Percentiles rank a stretch among this genome's conserved stretches.
phyloP scores from a whole-genome alignment of 2,888 invertebrate species.

The Baccha elongata region DNA sequence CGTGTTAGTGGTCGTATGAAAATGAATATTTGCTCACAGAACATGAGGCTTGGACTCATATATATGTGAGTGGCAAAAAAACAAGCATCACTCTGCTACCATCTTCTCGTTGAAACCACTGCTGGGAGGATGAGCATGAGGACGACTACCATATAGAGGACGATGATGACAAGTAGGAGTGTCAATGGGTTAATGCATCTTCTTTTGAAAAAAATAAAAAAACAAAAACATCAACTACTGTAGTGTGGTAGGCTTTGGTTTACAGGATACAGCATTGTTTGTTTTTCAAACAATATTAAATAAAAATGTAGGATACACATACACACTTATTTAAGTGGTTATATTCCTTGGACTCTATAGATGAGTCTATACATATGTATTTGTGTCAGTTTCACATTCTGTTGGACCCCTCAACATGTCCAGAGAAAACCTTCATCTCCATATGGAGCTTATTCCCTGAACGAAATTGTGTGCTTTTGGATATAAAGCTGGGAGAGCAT shows the following conservation, averaged over 20 bases:
- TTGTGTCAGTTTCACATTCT: constrained; percentile 35
- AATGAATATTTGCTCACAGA: constrained; percentile 70
- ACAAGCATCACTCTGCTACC: constrained; percentile 23
- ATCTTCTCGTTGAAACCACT: constrained; percentile 22
- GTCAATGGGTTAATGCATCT: constrained; percentile 74
- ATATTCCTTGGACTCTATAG: constrained; percentile 23
- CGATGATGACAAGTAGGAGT: constrained; percentile 67
- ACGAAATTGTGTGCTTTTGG: constrained; percentile 49
- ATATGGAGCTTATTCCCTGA: constrained; percentile 14
- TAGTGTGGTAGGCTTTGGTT: constrained; percentile 54
- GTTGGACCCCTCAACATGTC: constrained; percentile 60
- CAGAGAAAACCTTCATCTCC: constrained; percentile 28
- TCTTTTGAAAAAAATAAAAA: constrained; percentile 35
- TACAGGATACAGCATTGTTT: constrained; percentile 61
- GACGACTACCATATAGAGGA: constrained; percentile 31
- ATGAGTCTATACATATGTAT: background rate
- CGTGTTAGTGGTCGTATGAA: constrained; percentile 68
- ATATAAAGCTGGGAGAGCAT: constrained; percentile 23
- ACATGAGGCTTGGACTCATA: constrained; percentile 62
- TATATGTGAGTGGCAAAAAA: constrained; percentile 42
- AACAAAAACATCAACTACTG: background rate
- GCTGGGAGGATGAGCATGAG: constrained; percentile 18
- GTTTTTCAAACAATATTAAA: constrained; percentile 70
- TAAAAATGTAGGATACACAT: constrained; percentile 52
- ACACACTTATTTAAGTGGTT: constrained; percentile 46